Conservation (phyloP, 2,888 invertebrate genomes). For the Belgica antarctica region DNA sequence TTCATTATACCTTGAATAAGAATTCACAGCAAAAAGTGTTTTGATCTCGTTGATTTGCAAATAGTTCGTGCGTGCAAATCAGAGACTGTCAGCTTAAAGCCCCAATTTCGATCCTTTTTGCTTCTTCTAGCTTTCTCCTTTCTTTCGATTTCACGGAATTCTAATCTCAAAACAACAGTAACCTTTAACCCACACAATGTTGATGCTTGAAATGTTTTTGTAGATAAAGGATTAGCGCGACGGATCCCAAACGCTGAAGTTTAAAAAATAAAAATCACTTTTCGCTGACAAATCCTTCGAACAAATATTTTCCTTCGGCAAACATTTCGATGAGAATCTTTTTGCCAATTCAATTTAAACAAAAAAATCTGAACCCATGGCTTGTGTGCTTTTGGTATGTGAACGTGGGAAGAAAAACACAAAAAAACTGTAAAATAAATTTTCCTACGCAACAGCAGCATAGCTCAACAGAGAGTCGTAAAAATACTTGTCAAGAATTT, state of each 20-base stretch:
- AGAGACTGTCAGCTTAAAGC: not conserved
- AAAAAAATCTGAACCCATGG: constrained; percentile 10
- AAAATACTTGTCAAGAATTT: too few relatives aligned
- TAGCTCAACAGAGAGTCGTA: too few relatives aligned
- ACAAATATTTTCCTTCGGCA: constrained; percentile 40
- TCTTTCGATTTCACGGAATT: not conserved
- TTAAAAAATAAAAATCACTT: constrained; percentile 21
- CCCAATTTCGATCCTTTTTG: not conserved
- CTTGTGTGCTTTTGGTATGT: not conserved
- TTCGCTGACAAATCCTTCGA: constrained; percentile 15
- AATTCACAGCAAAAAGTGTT: too few relatives aligned
- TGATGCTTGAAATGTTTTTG: not conserved
- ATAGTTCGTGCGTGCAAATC: too few relatives aligned
- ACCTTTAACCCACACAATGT: not conserved
- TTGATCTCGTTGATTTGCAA: not conserved
- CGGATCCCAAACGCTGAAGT: not conserved
- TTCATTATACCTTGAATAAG: too few relatives aligned
- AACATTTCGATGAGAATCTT: constrained; percentile 21
- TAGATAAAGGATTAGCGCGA: not conserved
- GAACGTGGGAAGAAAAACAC: not conserved
- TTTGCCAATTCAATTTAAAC: constrained; percentile 12
- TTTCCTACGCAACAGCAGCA: too few relatives aligned
- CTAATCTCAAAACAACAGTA: not conserved
- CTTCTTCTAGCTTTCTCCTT: too few relatives aligned
- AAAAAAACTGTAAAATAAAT: not conserved